Conservation (phyloP, 2,797 vertebrate species). For the Megalops cyprinoides region DNA sequence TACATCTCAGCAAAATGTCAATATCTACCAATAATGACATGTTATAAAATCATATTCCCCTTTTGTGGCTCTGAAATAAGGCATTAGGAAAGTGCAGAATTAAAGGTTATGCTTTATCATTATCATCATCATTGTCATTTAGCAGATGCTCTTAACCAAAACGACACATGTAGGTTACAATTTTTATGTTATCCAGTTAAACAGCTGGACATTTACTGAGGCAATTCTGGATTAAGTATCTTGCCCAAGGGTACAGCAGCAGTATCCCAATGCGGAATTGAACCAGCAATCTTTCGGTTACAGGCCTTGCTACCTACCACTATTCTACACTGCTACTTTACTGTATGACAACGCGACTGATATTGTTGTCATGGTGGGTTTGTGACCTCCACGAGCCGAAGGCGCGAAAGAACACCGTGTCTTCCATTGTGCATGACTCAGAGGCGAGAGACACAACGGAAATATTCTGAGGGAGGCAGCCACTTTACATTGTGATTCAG, state of each 20-base stretch:
- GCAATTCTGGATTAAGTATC: no score
- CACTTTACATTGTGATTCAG: background rate
- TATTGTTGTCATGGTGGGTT: conserved; percentile 67
- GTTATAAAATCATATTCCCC: background rate
- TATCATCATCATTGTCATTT: no score
- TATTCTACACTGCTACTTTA: conserved; percentile 44
- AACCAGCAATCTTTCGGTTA: no score
- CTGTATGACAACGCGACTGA: conserved; percentile 58
- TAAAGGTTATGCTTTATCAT: conserved; percentile 68
- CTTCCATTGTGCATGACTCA: conserved; percentile 46
- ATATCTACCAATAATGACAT: no score
- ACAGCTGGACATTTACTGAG: no score
- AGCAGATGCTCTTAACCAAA: no score
- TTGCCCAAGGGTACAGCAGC: no score
- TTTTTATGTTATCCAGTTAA: no score
- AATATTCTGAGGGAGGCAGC: conserved; percentile 55
- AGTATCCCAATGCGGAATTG: no score
- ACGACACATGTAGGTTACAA: no score
- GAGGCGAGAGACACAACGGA: conserved; percentile 58
- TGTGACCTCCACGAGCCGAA: conserved; percentile 64
- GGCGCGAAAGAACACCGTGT: conserved; percentile 66
- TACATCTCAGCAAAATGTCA: no score
- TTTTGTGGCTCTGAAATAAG: background rate
- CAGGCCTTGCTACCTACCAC: no score
- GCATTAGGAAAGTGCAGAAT: conserved; percentile 45